Conservation (phyloP, 1,140 invertebrate species). For the Periplaneta americana region DNA sequence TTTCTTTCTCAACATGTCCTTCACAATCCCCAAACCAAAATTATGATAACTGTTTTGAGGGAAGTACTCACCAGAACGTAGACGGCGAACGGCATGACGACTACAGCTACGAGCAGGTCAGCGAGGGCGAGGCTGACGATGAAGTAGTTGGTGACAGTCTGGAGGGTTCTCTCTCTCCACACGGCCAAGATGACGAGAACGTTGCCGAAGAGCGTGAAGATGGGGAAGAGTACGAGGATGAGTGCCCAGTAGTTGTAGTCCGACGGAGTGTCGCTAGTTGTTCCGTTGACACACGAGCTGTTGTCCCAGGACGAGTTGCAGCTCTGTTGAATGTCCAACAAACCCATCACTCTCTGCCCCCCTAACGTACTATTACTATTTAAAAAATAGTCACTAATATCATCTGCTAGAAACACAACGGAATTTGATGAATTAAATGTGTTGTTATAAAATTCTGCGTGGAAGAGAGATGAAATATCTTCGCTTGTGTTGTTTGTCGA, state of each 20-base stretch:
- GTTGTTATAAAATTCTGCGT: not conserved
- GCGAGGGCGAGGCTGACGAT: constrained; percentile 97
- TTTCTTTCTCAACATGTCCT: too few species aligned
- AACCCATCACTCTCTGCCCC: not conserved
- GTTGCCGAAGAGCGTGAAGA: constrained; percentile 94
- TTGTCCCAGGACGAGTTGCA: not conserved
- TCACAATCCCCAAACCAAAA: too few species aligned
- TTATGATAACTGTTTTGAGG: too few species aligned
- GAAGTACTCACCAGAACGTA: constrained; percentile 92
- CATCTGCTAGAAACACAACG: not conserved
- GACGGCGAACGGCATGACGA: constrained; percentile 98
- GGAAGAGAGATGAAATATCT: not conserved
- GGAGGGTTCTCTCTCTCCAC: constrained; percentile 78
- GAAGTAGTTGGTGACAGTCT: constrained; percentile 97
- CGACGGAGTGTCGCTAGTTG: too few species aligned
- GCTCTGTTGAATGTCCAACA: not conserved
- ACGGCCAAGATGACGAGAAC: constrained; percentile 94
- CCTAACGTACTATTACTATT: not conserved
- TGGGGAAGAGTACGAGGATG: constrained; percentile 81
- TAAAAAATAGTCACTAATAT: not conserved
- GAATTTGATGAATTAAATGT: not conserved
- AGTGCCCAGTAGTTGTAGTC: constrained; percentile 68
- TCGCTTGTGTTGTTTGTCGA: not conserved
- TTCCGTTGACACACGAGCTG: not conserved
- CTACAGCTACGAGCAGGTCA: constrained; percentile 90